A percentile compares a stretch with the other conserved stretches of the same genome.
phyloP scores from a whole-genome alignment of 23 tunicate genomes.

The Clavelina lepadiformis region DNA sequence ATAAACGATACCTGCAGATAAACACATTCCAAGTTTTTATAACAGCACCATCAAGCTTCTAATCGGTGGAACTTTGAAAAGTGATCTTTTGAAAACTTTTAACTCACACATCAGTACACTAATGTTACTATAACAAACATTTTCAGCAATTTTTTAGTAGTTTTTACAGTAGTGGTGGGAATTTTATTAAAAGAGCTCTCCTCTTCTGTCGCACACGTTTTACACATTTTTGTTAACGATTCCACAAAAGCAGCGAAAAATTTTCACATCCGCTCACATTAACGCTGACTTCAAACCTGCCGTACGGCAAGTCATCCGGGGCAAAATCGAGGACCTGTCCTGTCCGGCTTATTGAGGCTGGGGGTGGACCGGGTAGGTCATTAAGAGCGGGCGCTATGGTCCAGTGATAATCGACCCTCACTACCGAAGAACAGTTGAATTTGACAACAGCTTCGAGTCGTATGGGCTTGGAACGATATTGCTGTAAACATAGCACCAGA shows the following conservation, averaged over 20 bases:
- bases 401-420: slow-evolving; percentile 29
- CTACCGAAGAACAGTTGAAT: slow-evolving; percentile 31
- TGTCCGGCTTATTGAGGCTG: background rate
- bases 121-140: no score
- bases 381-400: background rate
- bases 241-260: no score
- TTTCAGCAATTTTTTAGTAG: no score
- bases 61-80: no score
- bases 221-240: no score
- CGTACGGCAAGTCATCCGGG: slow-evolving; percentile 7
- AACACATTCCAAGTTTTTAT: background rate
- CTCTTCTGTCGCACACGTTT: no score
- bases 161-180: no score
- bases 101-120: no score
- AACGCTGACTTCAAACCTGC: slow-evolving; percentile 9
- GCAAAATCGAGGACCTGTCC: slow-evolving; percentile 23
- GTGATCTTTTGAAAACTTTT: no score
- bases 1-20: slow-evolving; percentile 26
- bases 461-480: slow-evolving; percentile 20
- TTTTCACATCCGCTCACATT: slow-evolving; percentile 42
- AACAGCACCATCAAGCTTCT: no score
- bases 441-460: slow-evolving; percentile 26
- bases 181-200: no score
- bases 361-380: no score
- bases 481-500: background rate